Evolutionary conservation across 2,113 vertebrate genomes (phyloP).

Genomic region (Epinephelus lanceolatus): DNA sequence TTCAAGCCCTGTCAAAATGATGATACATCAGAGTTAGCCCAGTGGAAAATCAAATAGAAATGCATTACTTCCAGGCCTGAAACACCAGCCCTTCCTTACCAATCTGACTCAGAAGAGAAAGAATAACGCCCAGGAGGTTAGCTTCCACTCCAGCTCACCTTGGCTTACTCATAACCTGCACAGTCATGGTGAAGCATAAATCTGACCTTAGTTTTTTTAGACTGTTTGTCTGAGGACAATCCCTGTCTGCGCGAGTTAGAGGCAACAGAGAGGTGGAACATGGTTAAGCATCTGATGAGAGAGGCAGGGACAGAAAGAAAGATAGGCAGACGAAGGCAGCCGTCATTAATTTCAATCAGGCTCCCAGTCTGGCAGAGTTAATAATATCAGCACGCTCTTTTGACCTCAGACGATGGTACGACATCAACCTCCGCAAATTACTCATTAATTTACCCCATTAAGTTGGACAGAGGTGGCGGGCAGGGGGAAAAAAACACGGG

Average conservation of each 20-base stretch:
- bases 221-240: neutral
- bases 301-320: neutral
- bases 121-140: neutral
- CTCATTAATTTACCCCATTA: slow-evolving; percentile 73
- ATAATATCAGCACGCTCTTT: slow-evolving; percentile 67
- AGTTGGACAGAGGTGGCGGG: slow-evolving; percentile 59
- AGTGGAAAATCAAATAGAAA: slow-evolving; percentile 28
- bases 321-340: slow-evolving; percentile 17
- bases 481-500: slow-evolving; percentile 32
- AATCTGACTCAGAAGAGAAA: slow-evolving; percentile 34
- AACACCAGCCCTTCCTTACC: slow-evolving; percentile 6
- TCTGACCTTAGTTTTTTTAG: neutral
- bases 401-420: slow-evolving; percentile 60
- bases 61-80: slow-evolving; percentile 14
- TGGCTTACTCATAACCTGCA: slow-evolving; percentile 6
- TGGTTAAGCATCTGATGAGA: neutral
- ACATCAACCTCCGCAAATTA: slow-evolving; percentile 65
- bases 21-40: slow-evolving; percentile 19
- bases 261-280: neutral
- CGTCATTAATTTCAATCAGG: slow-evolving; percentile 75
- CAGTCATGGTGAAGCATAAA: neutral
- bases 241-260: neutral
- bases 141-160: slow-evolving; percentile 19
- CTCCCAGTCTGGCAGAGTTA: slow-evolving; percentile 72
- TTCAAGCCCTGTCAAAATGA: slow-evolving; percentile 24